Evolutionary conservation across 1,140 invertebrate species (phyloP), one percentile per base, ranked within the genome.

Genomic region (Heliothis virescens): DNA sequence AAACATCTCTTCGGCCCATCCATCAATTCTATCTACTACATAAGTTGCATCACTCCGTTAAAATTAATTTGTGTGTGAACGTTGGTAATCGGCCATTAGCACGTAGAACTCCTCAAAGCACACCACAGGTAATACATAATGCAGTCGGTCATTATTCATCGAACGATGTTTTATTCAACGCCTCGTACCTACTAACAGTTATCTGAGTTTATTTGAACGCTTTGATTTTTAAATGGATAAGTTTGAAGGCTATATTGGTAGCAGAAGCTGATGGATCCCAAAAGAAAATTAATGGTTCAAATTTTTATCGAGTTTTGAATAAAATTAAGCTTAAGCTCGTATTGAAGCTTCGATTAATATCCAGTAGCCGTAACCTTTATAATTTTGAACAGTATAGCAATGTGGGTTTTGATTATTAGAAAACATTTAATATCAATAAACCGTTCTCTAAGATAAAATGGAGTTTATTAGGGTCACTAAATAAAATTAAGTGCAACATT

Each of bases 121-220:
- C 26, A 65, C 75, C 75, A 41, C 60, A 77, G 60, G 75, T 77
- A 77, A 77, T 77, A 65, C 75, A 77, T 77, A 77, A 77, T 77
- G 75, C 62, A 77, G 62, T 57, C 16, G 62, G 62, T 67, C 75
- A 77, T 77, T 77, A 77, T 77, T 77, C 75, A 77, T 77, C 75
- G 62, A 29, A 13, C 60, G 16, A 67, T 77, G 75, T 77, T 67
- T 77, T 77, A 77, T 77, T 77, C 62, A 77, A 34, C 62, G 60
- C 13, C 47, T 21, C 59, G 47, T 75, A 76, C 60, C 21, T 67
- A 62, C 18, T 75, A 62, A n/a, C 73, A 62, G 50, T 72, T 72
- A 72, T 72, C 29, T 34, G 10, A 72, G 52, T 72, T 57, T 72
- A 72, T 69, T 53, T 69, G 65, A 69, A 21, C 65, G 52, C 52